phyloP scores from a whole-genome alignment of 2,113 vertebrate genomes.

The Oostethus manadensis region DNA sequence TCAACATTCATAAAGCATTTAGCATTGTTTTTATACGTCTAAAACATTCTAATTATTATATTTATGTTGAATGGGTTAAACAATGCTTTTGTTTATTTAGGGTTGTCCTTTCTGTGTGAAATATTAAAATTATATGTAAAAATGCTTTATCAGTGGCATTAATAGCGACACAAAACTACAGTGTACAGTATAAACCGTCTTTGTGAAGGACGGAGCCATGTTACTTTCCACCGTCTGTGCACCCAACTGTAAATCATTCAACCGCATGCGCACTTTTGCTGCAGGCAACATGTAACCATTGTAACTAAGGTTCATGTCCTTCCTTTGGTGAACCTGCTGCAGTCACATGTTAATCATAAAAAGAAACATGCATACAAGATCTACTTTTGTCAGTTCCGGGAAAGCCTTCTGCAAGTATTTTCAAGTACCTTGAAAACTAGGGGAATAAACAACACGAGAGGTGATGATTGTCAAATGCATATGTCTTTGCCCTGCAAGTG shows the following conservation, averaged over 20 bases:
- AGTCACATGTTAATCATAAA: background rate
- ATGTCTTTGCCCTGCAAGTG: conserved; percentile 1
- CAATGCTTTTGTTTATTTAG: too few relatives aligned
- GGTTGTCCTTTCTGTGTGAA: too few relatives aligned
- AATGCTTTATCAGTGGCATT: too few relatives aligned
- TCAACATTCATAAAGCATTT: too few relatives aligned
- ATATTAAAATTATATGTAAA: too few relatives aligned
- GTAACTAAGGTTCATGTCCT: background rate
- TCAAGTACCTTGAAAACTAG: too few relatives aligned
- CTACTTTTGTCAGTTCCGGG: background rate
- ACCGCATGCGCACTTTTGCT: background rate
- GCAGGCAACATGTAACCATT: conserved; percentile 5
- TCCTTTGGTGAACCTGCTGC: background rate
- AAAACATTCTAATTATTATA: too few relatives aligned
- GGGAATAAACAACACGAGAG: background rate
- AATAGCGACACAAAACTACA: too few relatives aligned
- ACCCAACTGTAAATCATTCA: background rate
- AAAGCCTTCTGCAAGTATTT: background rate
- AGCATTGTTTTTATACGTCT: too few relatives aligned
- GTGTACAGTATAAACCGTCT: too few relatives aligned
- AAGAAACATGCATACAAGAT: background rate
- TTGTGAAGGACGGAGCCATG: too few relatives aligned
- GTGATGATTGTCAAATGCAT: background rate
- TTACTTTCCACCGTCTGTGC: background rate
- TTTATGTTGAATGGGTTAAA: too few relatives aligned